These are phyloP conservation scores for Planococcus citri DNA, from an alignment of 1,140 invertebrate genomes.

Conservation along the genomic window DNA sequence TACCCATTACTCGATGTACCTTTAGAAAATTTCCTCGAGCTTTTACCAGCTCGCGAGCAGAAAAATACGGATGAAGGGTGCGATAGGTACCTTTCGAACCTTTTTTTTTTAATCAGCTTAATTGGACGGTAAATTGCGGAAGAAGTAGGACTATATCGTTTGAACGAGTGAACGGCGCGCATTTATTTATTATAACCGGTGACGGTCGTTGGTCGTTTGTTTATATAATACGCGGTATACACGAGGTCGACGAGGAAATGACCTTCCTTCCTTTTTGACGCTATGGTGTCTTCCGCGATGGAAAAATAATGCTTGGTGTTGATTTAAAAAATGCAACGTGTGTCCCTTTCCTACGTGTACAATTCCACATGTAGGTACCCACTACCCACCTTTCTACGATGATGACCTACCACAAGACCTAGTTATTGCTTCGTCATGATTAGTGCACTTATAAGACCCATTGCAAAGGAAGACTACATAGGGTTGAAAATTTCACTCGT, in stretches of 20 bases:
- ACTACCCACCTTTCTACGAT: too few species aligned
- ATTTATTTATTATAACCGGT: conserved; percentile 3
- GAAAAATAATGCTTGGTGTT: neutral
- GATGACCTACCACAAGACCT: neutral
- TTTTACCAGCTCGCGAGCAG: too few species aligned
- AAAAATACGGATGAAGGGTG: too few species aligned
- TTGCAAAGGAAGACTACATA: too few species aligned
- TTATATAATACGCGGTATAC: neutral
- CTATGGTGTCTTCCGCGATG: neutral
- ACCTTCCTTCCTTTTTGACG: neutral
- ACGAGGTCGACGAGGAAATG: neutral
- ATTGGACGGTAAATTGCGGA: conserved; percentile 1
- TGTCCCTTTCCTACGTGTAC: too few species aligned
- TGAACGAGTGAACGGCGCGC: neutral
- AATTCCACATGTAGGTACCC: too few species aligned
- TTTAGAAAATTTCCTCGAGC: too few species aligned
- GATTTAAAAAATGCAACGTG: neutral
- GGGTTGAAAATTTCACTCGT: too few species aligned
- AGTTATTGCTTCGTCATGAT: too few species aligned
- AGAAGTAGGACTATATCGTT: neutral
- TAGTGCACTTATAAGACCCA: too few species aligned
- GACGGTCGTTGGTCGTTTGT: neutral
- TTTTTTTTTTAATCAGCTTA: conserved; percentile 8
- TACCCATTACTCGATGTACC: too few species aligned
- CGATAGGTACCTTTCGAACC: too few species aligned